A percentile compares a stretch with the other conserved stretches of the same genome.
Conservation (phyloP, 2,797 vertebrate genomes). For the Antennarius maculatus region DNA sequence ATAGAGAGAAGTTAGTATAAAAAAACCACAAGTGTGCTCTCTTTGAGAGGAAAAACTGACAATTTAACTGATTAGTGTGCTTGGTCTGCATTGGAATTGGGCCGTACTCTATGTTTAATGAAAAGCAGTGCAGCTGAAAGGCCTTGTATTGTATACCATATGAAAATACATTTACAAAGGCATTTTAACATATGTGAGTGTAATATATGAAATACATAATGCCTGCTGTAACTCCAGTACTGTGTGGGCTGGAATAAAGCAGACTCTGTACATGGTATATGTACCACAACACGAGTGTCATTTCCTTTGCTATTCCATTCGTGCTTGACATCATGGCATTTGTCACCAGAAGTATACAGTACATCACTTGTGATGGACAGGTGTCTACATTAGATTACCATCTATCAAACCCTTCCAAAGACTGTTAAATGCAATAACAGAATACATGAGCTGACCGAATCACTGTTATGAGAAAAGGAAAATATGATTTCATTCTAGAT, state of each 20-base stretch:
- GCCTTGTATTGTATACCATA: background rate
- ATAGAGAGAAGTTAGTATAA: background rate
- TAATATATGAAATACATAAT: slow-evolving; percentile 9
- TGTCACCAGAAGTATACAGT: background rate
- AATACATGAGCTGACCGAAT: background rate
- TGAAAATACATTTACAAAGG: slow-evolving; percentile 15
- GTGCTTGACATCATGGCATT: background rate
- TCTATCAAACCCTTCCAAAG: background rate
- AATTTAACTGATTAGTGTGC: background rate
- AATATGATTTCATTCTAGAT: background rate
- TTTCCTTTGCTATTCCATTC: background rate
- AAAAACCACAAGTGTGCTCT: background rate
- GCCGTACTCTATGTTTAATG: slow-evolving; percentile 20
- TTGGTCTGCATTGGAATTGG: slow-evolving; percentile 11
- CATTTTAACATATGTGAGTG: slow-evolving; percentile 4
- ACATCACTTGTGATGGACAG: background rate
- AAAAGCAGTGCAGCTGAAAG: slow-evolving; percentile 29
- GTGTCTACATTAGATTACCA: slow-evolving; percentile 2
- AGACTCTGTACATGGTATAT: slow-evolving; percentile 4
- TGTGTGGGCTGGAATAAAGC: background rate
- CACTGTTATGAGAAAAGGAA: slow-evolving; percentile 3
- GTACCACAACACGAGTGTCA: background rate
- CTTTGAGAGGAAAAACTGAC: background rate
- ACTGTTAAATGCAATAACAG: background rate
- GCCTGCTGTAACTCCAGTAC: background rate